These are phyloP conservation scores for Eucriotettix oculatus DNA, from an alignment of 2,888 invertebrate species.

Conservation along the genomic window DNA sequence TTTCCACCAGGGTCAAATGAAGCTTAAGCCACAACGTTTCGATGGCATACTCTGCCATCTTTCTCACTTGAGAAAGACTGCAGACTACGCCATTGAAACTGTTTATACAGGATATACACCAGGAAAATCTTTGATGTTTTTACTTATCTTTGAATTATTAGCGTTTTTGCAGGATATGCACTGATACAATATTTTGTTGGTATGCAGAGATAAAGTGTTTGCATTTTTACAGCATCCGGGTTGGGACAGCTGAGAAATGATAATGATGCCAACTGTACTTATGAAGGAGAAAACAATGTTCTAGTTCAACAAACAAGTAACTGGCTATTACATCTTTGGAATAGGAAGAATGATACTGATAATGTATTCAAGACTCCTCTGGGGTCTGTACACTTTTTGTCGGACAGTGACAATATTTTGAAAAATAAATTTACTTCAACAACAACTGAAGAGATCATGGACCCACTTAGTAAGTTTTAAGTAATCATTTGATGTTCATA, in stretches of 20 bases:
- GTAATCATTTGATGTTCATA: too few relatives aligned
- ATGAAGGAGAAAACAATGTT: slow-evolving; percentile 84
- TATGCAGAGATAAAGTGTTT: too few relatives aligned
- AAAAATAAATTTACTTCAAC: slow-evolving; percentile 28
- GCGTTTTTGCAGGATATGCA: too few relatives aligned
- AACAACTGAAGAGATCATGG: neutral
- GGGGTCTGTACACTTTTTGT: slow-evolving; percentile 45
- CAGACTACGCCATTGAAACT: too few relatives aligned
- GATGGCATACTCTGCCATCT: too few relatives aligned
- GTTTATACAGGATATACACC: too few relatives aligned
- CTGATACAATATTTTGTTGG: too few relatives aligned
- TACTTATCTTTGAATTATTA: too few relatives aligned
- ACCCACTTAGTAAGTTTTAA: neutral
- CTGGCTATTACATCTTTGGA: slow-evolving; percentile 55
- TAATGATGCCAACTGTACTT: slow-evolving; percentile 76
- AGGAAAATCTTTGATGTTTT: too few relatives aligned
- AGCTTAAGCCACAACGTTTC: too few relatives aligned
- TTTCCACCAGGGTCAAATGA: too few relatives aligned
- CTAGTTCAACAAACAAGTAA: slow-evolving; percentile 76
- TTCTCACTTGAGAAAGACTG: too few relatives aligned
- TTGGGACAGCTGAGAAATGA: slow-evolving; percentile 60
- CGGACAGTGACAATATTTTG: slow-evolving; percentile 35
- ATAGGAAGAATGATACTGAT: slow-evolving; percentile 15
- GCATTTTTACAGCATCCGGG: slow-evolving; percentile 39
- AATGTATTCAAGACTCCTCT: slow-evolving; percentile 39